Base-by-base conservation (phyloP, 2,113 vertebrate genomes). In the Bagarius yarrelli region DNA sequence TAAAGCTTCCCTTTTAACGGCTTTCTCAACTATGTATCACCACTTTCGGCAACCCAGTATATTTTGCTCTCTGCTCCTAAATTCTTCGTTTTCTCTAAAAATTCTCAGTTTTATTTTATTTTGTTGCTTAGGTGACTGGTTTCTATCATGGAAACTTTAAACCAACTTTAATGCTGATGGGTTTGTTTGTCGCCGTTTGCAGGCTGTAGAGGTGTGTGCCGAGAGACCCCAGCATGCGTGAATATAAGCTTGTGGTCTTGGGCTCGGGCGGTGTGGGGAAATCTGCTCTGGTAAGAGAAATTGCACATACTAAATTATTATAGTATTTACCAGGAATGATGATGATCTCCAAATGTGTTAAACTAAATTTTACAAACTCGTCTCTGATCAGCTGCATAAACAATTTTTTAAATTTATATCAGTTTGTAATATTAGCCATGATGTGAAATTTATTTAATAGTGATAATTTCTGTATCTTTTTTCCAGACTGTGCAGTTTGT, bases 201-300 rank as follows among this genome's bases (percentile, higher is more conserved):
- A 97, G 96, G 89, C 91, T 83, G 74, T 88, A 86, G 91, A 90
- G 85, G 89, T 87, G 87, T 91, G 92, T 93, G 89, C 94, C 93
- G 93, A 92, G 91, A 93, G 90, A 88, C 90, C 91, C 90, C 94
- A 95, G 92, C 94, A 99, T 99, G 98, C 98, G 98, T 87, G 98
- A 99, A 93, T 99, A 99, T 95, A 99, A 99, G 94, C 95, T 99
- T 85, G 97, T 99, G 93, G 98, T 99, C 90, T 93, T 99, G 90
- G 98, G 98, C 87, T 99, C 98, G 86, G 98, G 98, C 93, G 98
- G 98, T 82, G 97, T 99, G 89, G 98, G 97, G 56, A 99, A 99
- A 85, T 99, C 97, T 14, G 98, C 98, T 89, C 92, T 99, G 95
- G 98, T 99, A 92, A 98, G 96, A 60, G 78, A 13, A 66, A 36